These are phyloP conservation scores for Ectropis crepuscularia DNA, from an alignment of 2,888 invertebrate species.

Conservation along the genomic window DNA sequence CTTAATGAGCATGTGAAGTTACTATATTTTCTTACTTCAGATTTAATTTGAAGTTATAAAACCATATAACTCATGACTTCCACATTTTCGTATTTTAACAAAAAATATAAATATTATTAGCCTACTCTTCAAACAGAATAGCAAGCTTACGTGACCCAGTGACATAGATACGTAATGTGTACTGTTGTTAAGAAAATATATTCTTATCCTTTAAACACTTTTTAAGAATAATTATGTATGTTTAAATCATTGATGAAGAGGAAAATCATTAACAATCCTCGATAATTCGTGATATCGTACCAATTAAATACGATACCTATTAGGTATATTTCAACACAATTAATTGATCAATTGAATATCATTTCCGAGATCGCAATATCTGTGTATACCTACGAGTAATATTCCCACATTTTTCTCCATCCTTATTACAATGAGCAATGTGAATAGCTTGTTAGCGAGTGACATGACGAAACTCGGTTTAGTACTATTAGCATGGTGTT, in stretches of 20 bases:
- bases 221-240: no score
- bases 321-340: conserved; percentile 30
- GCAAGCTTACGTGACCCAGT: no score
- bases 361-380: conserved; percentile 43
- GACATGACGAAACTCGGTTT: conserved; percentile 47
- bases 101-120: no score
- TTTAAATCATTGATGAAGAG: background rate
- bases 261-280: conserved; percentile 4
- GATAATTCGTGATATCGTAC: background rate
- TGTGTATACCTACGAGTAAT: conserved; percentile 11
- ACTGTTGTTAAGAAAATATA: no score
- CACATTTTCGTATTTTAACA: no score
- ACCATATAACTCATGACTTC: no score
- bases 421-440: conserved; percentile 34
- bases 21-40: background rate
- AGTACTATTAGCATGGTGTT: conserved; percentile 10
- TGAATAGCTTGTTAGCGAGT: conserved; percentile 33
- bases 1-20: conserved; percentile 25
- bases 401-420: conserved; percentile 53
- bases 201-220: no score
- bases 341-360: conserved; percentile 35
- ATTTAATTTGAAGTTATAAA: no score
- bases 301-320: conserved; percentile 15
- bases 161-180: no score
- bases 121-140: no score